Evolutionary conservation across 2,797 vertebrate genomes (phyloP), one percentile per base, ranked within the genome.

Genomic region (Halcyon badia): DNA sequence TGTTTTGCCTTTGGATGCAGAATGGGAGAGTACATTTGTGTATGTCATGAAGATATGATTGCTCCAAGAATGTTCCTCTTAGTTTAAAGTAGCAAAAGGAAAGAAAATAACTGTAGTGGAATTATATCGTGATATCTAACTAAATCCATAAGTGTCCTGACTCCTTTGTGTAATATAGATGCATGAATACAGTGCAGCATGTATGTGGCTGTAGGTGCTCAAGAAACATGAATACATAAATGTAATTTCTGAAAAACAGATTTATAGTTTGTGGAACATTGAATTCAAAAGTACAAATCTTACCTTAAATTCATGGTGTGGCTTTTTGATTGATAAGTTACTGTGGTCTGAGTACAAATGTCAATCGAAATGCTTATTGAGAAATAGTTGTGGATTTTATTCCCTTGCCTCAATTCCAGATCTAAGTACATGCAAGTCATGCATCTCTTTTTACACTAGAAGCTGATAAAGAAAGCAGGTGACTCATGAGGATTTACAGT

Each of bases 351-450:
- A 51, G 15, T 75, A 70, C 11, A 78, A 78, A 71, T 44, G 19
- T 60, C 30, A 56, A 3, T 35, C 66, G 28, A 80, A 83, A 70
- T 88, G 44, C 46, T 87, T n/a, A 57, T 5, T 84, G 44, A 75
- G 61, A 44, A 77, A 62, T 2, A 56, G 24, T 54, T 10, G 6
- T 0, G 0, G 21, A 19, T 0, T 21, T 56, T 31, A 26, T 26
- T 93, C 24, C 4, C 1, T 70, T 70, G 24, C 8, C 4, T 68
- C 30, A 3, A 24, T 84, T 89, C 11, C 9, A 80, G 11, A 28
- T 52, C 26, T 41, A 73, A 64, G 56, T 52, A 35, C 58, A 25
- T 31, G 10, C 25, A 61, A 77, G 21, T 61, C 61, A 14, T 89
- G 14, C 56, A 77, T 58, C 18, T 82, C 42, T 49, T 80, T 60